These are phyloP conservation scores for Pseudococcus jackbeardsleyi DNA, from an alignment of 2,888 invertebrate species.

Conservation along the genomic window DNA sequence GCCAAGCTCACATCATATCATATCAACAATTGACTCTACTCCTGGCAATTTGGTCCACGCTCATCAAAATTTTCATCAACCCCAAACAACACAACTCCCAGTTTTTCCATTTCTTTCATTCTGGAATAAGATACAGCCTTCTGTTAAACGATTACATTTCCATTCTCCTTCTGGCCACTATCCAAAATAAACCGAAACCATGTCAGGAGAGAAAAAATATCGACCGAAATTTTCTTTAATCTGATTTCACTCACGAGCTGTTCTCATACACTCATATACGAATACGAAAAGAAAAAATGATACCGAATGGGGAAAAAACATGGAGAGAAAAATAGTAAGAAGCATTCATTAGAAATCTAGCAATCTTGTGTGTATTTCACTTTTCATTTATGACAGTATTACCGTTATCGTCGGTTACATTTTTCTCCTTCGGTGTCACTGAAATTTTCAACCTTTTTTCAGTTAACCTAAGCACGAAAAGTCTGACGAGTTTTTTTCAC, in stretches of 20 bases:
- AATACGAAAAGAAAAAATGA: slow-evolving; percentile 34
- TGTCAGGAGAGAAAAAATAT: slow-evolving; percentile 21
- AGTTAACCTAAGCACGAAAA: slow-evolving; percentile 27
- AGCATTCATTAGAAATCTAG: slow-evolving; percentile 34
- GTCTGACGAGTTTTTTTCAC: neutral
- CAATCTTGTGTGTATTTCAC: slow-evolving; percentile 7
- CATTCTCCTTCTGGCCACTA: slow-evolving; percentile 47
- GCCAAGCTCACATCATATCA: too few relatives aligned
- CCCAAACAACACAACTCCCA: neutral
- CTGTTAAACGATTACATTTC: slow-evolving; percentile 55
- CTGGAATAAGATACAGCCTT: slow-evolving; percentile 27
- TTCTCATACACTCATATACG: neutral
- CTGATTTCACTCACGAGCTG: slow-evolving; percentile 34
- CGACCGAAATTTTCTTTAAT: slow-evolving; percentile 48
- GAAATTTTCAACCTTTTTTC: slow-evolving; percentile 45
- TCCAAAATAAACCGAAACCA: slow-evolving; percentile 45
- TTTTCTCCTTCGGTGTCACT: slow-evolving; percentile 34
- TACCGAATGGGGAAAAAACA: neutral
- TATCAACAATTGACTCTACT: too few relatives aligned
- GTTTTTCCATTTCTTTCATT: slow-evolving; percentile 13
- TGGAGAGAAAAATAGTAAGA: neutral
- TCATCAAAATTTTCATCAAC: neutral
- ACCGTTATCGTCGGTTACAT: slow-evolving; percentile 30
- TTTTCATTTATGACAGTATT: slow-evolving; percentile 36
- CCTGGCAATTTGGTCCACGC: neutral